These are phyloP conservation scores for Drosophila neutralis DNA, from an alignment of 2,888 invertebrate species.

Conservation along the genomic window DNA sequence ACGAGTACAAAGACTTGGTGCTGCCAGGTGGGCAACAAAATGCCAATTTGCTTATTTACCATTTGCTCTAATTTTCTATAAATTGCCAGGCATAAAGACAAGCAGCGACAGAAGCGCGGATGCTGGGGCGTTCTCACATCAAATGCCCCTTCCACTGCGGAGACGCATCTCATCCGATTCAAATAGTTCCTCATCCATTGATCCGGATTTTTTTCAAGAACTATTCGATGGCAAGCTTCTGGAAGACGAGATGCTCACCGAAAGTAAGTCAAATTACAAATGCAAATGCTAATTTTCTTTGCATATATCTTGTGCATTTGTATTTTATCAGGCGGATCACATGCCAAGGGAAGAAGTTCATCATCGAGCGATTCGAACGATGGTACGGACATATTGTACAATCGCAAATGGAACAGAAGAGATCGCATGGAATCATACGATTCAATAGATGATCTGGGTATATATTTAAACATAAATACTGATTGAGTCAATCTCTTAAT, in stretches of 20 bases:
- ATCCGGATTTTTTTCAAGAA: slow-evolving; percentile 81
- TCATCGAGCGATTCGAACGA: slow-evolving; percentile 68
- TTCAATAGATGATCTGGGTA: slow-evolving; percentile 78
- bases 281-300: not conserved
- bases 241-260: slow-evolving; percentile 69
- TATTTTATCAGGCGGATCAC: slow-evolving; percentile 19
- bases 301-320: not conserved
- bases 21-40: slow-evolving; percentile 75
- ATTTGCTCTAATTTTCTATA: not conserved
- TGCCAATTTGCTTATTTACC: not conserved
- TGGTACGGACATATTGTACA: slow-evolving; percentile 55
- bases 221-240: slow-evolving; percentile 75
- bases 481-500: not conserved
- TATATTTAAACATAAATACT: not conserved
- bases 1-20: slow-evolving; percentile 83
- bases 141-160: slow-evolving; percentile 16
- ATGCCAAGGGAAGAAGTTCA: slow-evolving; percentile 25
- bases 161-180: slow-evolving; percentile 69
- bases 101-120: slow-evolving; percentile 36
- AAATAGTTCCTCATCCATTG: slow-evolving; percentile 72
- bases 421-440: slow-evolving; percentile 65
- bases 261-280: slow-evolving; percentile 39
- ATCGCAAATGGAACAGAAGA: slow-evolving; percentile 36
- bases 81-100: slow-evolving; percentile 54
- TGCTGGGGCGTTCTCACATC: slow-evolving; percentile 29